A percentile compares a stretch with the other conserved stretches of the same genome.
Evolutionary conservation across 2,113 vertebrate species (phyloP).

Genomic region (Lepidothrix coronata): DNA sequence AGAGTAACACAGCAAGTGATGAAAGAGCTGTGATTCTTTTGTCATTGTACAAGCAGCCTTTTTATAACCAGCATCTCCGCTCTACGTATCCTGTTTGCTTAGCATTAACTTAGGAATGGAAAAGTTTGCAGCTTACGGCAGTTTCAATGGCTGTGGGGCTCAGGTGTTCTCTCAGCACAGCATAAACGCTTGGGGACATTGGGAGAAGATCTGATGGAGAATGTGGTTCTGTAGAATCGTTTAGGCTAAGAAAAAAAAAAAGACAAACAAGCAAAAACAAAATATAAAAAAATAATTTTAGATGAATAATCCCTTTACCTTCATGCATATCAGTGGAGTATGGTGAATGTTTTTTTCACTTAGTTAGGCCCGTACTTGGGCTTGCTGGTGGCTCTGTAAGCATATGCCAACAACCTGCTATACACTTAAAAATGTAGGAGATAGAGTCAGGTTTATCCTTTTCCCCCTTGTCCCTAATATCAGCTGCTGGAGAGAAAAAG

Average conservation of each 20-base stretch:
- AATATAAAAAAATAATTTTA: background rate
- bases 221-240: constrained; percentile 73
- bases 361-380: background rate
- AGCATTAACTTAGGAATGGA: background rate
- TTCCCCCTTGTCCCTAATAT: background rate
- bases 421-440: background rate
- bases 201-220: constrained; percentile 90
- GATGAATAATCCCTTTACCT: background rate
- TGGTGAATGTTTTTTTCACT: background rate
- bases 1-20: background rate
- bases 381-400: background rate
- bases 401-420: background rate
- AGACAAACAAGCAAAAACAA: background rate
- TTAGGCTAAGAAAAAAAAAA: constrained; percentile 58
- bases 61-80: background rate
- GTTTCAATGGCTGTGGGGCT: constrained; percentile 87
- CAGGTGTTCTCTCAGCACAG: constrained; percentile 89
- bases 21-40: background rate
- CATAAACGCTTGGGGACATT: constrained; percentile 93
- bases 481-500: background rate
- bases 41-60: background rate
- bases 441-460: background rate
- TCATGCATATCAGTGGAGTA: background rate
- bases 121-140: constrained; percentile 75
- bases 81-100: background rate